phyloP scores from a whole-genome alignment of 2,113 vertebrate species.

The Catharus minimus region DNA sequence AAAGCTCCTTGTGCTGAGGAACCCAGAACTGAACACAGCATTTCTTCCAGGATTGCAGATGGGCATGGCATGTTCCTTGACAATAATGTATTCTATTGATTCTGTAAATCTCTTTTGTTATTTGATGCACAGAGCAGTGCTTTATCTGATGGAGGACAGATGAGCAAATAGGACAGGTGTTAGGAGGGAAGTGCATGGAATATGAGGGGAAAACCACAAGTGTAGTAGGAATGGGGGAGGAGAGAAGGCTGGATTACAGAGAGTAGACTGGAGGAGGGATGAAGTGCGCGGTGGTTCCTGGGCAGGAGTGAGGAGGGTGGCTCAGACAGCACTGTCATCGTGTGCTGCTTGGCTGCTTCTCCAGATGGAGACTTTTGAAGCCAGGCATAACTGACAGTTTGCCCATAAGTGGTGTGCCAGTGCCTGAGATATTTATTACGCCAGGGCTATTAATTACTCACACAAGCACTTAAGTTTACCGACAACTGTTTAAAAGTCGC shows the following conservation, averaged over 20 bases:
- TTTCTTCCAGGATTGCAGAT: background rate
- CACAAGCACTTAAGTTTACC: background rate
- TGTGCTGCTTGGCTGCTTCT: constrained; percentile 17
- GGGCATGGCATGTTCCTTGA: background rate
- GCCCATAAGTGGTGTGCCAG: background rate
- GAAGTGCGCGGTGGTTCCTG: background rate
- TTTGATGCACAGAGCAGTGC: background rate
- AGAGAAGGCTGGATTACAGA: background rate
- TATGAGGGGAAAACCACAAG: background rate
- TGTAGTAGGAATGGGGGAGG: background rate
- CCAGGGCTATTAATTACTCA: background rate
- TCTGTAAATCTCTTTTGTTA: background rate
- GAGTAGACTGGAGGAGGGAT: background rate
- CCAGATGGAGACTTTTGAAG: constrained; percentile 8
- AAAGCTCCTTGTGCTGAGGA: background rate
- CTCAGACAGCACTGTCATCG: background rate
- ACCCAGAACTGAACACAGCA: background rate
- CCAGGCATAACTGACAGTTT: background rate
- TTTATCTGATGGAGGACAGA: background rate
- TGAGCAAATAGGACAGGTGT: background rate
- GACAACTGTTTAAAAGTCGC: constrained; percentile 11
- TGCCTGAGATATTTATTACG: background rate
- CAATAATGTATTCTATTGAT: background rate
- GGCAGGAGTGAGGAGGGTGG: rapidly evolving
- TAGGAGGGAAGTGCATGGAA: background rate